Percentiles rank a stretch among this genome's conserved stretches.
These are phyloP conservation scores for Magallana angulata DNA, from an alignment of 1,140 invertebrate genomes.

Conservation along the genomic window DNA sequence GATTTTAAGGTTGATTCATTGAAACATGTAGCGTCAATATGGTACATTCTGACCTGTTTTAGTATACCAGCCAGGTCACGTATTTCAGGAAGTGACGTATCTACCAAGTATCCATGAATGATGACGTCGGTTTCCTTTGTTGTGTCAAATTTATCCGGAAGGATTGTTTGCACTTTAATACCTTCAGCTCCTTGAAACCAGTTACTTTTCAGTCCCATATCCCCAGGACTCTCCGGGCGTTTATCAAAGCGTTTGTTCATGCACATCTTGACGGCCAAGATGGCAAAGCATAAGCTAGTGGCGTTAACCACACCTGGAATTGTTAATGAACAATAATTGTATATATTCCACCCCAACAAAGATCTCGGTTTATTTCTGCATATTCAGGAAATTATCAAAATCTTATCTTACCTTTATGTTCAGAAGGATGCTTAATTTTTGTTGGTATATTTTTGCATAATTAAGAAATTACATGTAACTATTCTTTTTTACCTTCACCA, in stretches of 20 bases:
- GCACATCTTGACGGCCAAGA: neutral
- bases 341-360: too few species aligned
- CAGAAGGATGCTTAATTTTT: too few species aligned
- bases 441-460: too few species aligned
- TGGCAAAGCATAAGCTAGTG: neutral
- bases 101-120: conserved; percentile 2
- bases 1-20: too few species aligned
- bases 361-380: too few species aligned
- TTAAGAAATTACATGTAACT: too few species aligned
- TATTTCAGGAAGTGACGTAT: neutral
- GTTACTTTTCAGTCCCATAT: neutral
- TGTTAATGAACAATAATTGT: too few species aligned
- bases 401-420: too few species aligned
- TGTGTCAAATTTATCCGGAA: neutral
- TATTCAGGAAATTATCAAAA: too few species aligned
- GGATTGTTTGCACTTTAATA: neutral
- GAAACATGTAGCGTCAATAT: too few species aligned
- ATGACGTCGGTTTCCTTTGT: neutral
- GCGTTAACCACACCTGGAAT: neutral
- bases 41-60: neutral
- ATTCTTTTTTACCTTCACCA: too few species aligned
- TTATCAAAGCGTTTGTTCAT: neutral
- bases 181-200: neutral
- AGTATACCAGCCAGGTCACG: neutral
- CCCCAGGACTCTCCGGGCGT: neutral